A percentile compares a stretch with the other conserved stretches of the same genome.
Evolutionary conservation across 23 tunicate species (phyloP).

Genomic region (Halocynthia aurantium): DNA sequence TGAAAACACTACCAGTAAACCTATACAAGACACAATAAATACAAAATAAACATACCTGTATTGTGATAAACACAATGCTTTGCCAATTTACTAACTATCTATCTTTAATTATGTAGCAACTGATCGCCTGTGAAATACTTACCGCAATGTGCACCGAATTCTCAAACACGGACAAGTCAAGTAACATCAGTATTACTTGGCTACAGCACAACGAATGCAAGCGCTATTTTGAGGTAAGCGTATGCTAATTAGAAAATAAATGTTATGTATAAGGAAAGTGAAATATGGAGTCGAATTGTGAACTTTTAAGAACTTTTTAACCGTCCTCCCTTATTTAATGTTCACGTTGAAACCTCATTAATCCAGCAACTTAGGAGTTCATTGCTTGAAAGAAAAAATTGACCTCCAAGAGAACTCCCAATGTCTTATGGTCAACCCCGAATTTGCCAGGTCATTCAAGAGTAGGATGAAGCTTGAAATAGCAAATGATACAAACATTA

Average conservation of each 20-base stretch:
- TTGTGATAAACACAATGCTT: no score
- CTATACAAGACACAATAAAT: no score
- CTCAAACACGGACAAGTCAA: conserved; percentile 59
- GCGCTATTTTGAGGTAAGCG: conserved; percentile 47
- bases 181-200: conserved; percentile 62
- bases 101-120: conserved; percentile 20
- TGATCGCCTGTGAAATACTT: conserved; percentile 54
- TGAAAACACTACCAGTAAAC: no score
- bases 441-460: no score
- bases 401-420: background rate
- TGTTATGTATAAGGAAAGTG: background rate
- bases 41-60: no score
- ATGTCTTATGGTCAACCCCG: background rate
- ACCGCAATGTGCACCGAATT: conserved; percentile 57
- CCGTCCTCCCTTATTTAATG: no score
- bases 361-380: background rate
- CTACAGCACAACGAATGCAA: conserved; percentile 59
- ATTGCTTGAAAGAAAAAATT: background rate
- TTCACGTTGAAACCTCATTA: no score
- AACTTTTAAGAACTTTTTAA: no score
- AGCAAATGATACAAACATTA: no score
- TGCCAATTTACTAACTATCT: no score
- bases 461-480: no score
- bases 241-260: background rate
- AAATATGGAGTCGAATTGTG: no score